Base-by-base conservation (phyloP, 1,140 invertebrate species). In the Ceratina calcarata region DNA sequence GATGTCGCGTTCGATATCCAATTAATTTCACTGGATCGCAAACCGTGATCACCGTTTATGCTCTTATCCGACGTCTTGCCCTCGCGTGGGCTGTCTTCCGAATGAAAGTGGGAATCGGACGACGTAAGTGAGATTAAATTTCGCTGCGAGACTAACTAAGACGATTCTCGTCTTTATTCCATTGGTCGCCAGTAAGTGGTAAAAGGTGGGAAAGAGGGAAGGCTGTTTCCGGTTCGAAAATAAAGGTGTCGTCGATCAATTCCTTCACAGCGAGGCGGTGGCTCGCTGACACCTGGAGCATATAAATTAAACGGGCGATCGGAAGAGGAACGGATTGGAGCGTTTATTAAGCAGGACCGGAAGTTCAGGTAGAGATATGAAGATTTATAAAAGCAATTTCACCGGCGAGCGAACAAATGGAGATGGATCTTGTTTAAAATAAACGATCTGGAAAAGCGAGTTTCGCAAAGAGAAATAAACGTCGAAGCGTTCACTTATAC, bases 1-100 rank as follows among this genome's bases (percentile, higher is more conserved):
- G 16, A 71, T 15, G 24, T 53, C n/a, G 49, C 22, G 37, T 78
- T 57, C 76, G 51, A 53, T 67, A 78, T 78, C 67, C 76, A 71
- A 78, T 78, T 71, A 78, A 49, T 16, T 45, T 32, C 2, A 32
- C 1, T 4, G 37, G 6, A 45, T 45, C 37, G 37, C 6, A 45
- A 45, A 10, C 37, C 0, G 6, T 10, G 37, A 45, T 45, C 37
- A 10, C 37, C 37, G 37, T 45, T 45, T 45, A 45, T 45, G 37
- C 37, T 45, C 3, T 3, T 10, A 45, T 45, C 37, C 10, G 15
- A 70, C 18, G 24, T n/a, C 13, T 8, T 3, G 3, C 8, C 16
- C 4, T 58, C 32, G 20, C 10, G 10, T 7, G 10, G n/a, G 3
- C 20, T 20, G 12, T n/a, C 22, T 27, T 27, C 22, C 37, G 37